Conservation (phyloP, 2,797 vertebrate genomes). For the Ambastaia sidthimunki region DNA sequence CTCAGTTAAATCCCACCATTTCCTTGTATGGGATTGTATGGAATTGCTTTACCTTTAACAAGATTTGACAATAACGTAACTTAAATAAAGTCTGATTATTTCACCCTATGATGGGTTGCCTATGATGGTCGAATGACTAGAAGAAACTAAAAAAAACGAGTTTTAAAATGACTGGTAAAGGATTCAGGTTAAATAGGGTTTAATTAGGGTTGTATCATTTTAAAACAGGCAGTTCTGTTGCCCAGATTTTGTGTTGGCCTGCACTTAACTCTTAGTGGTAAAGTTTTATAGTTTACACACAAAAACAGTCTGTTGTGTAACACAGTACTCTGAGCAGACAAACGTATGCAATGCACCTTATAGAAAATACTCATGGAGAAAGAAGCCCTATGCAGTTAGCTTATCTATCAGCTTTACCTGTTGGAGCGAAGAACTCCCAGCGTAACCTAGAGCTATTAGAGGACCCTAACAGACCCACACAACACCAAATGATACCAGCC, state of each 20-base stretch:
- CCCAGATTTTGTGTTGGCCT: background rate
- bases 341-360: constrained; percentile 24
- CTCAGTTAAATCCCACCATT: too few relatives aligned
- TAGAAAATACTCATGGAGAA: constrained; percentile 20
- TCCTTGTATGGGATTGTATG: too few relatives aligned
- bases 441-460: constrained; percentile 80
- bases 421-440: constrained; percentile 82
- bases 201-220: too few relatives aligned
- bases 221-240: background rate
- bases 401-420: constrained; percentile 77
- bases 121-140: too few relatives aligned
- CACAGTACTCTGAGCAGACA: constrained; percentile 48
- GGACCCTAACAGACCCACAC: constrained; percentile 67
- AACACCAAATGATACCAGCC: constrained; percentile 30
- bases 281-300: background rate
- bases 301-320: constrained; percentile 4
- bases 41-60: too few relatives aligned
- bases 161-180: too few relatives aligned
- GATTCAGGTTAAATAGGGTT: too few relatives aligned
- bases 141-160: too few relatives aligned
- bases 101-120: too few relatives aligned
- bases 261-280: background rate
- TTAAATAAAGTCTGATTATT: too few relatives aligned
- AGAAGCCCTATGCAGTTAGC: constrained; percentile 1
- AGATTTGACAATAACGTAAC: too few relatives aligned